phyloP scores from a whole-genome alignment of 1,140 invertebrate species.

The Heliothis virescens region DNA sequence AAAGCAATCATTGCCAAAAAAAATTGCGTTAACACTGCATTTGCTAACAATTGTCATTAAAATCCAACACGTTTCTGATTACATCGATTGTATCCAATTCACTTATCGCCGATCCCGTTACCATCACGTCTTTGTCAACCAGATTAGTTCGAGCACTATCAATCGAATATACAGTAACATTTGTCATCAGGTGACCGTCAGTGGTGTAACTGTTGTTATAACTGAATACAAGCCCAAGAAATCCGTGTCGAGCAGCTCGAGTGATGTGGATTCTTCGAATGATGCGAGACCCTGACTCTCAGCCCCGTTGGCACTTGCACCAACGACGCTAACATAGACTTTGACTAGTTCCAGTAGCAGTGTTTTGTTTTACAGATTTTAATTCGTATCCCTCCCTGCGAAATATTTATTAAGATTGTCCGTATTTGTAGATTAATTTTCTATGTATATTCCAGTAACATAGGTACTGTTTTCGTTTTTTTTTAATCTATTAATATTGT shows the following conservation, averaged over 20 bases:
- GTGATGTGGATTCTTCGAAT: slow-evolving; percentile 83
- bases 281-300: slow-evolving; percentile 78
- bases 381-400: slow-evolving; percentile 23
- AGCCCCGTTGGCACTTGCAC: not conserved
- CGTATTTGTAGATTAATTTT: slow-evolving; percentile 1
- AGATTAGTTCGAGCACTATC: slow-evolving; percentile 11
- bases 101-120: slow-evolving; percentile 25
- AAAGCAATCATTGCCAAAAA: no score
- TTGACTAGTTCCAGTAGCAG: slow-evolving; percentile 4
- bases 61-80: slow-evolving; percentile 26
- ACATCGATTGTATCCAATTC: not conserved
- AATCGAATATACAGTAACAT: slow-evolving; percentile 21
- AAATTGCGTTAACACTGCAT: not conserved
- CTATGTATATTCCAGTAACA: slow-evolving; percentile 21
- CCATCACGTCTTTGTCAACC: not conserved
- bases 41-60: not conserved
- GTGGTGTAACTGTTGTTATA: slow-evolving; percentile 98
- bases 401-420: slow-evolving; percentile 30
- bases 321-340: not conserved
- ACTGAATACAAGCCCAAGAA: slow-evolving; percentile 98
- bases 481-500: not conserved
- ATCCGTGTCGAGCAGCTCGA: slow-evolving; percentile 81
- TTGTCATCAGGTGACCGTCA: slow-evolving; percentile 93
- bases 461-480: not conserved
- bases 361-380: slow-evolving; percentile 43